phyloP scores from a whole-genome alignment of 1,140 invertebrate species.

The Orius insidiosus region DNA sequence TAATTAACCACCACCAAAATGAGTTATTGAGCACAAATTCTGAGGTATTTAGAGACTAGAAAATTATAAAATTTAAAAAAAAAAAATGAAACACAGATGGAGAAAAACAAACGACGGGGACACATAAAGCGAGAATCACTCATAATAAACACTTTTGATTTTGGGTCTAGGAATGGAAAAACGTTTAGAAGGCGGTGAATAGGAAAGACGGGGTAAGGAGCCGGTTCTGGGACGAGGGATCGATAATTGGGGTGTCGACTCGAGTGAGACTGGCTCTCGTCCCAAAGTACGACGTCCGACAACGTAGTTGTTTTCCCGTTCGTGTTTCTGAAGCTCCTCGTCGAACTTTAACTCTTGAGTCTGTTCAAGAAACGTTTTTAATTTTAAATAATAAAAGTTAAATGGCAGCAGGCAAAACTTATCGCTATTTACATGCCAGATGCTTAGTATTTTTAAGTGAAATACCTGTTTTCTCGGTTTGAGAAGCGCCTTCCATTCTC shows the following conservation, averaged over 20 bases:
- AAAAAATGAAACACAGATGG: too few relatives aligned
- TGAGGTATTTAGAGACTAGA: too few relatives aligned
- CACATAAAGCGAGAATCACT: too few relatives aligned
- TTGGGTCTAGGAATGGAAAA: constrained; percentile 11
- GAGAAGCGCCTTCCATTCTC: constrained; percentile 79
- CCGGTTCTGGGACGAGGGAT: constrained; percentile 24
- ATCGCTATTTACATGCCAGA: background rate
- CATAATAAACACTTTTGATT: too few relatives aligned
- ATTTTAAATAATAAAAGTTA: background rate
- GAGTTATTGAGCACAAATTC: too few relatives aligned
- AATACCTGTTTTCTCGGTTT: constrained; percentile 82
- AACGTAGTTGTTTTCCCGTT: constrained; percentile 27
- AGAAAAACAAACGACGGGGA: too few relatives aligned
- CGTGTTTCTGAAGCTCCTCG: constrained; percentile 43
- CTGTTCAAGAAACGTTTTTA: constrained; percentile 25
- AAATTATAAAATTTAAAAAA: too few relatives aligned
- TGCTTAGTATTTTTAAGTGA: background rate
- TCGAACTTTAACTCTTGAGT: constrained; percentile 48
- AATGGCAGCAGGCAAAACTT: background rate
- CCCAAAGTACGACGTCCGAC: constrained; percentile 18
- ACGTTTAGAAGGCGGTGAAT: constrained; percentile 22
- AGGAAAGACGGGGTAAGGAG: too few relatives aligned
- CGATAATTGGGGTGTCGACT: constrained; percentile 27
- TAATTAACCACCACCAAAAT: too few relatives aligned
- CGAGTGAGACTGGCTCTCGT: constrained; percentile 24